Evolutionary conservation across 2,888 invertebrate genomes (phyloP).

Genomic region (Cremastobaeus sp.): DNA sequence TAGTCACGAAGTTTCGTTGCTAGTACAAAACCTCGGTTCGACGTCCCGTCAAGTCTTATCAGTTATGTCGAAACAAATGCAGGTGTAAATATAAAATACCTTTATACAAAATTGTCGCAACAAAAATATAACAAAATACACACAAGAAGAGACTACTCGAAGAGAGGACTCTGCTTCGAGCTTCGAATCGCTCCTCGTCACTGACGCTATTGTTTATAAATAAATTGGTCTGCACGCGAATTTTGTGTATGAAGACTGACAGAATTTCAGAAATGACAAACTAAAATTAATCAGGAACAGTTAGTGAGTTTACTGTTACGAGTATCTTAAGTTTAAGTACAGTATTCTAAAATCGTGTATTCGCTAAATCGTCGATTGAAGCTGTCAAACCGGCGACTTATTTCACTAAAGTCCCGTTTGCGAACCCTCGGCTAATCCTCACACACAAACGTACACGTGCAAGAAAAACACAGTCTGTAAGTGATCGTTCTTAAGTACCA

Average conservation of each 20-base stretch:
- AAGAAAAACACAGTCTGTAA: slow-evolving; percentile 25
- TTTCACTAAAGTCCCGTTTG: no score
- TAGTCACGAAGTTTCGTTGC: slow-evolving; percentile 1
- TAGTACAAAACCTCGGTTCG: background rate
- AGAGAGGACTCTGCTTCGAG: slow-evolving; percentile 5
- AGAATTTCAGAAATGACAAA: no score
- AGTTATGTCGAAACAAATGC: slow-evolving; percentile 11
- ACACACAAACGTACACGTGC: background rate
- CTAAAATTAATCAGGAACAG: no score
- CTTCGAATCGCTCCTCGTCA: slow-evolving; percentile 18
- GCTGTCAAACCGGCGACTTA: no score
- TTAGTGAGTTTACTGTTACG: no score
- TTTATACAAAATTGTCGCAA: slow-evolving; percentile 52
- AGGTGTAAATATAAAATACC: slow-evolving; percentile 20
- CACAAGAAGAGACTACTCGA: slow-evolving; percentile 25
- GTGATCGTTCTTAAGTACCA: slow-evolving; percentile 35
- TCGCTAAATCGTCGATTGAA: no score
- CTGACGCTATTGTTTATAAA: slow-evolving; percentile 43
- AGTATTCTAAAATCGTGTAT: no score
- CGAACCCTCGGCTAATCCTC: background rate
- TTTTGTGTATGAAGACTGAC: background rate
- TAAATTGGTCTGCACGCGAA: slow-evolving; percentile 14
- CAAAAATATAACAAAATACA: slow-evolving; percentile 53
- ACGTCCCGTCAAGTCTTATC: background rate
- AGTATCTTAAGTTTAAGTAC: no score